Evolutionary conservation across 2,113 vertebrate species (phyloP).

Genomic region (Lepus timidus): DNA sequence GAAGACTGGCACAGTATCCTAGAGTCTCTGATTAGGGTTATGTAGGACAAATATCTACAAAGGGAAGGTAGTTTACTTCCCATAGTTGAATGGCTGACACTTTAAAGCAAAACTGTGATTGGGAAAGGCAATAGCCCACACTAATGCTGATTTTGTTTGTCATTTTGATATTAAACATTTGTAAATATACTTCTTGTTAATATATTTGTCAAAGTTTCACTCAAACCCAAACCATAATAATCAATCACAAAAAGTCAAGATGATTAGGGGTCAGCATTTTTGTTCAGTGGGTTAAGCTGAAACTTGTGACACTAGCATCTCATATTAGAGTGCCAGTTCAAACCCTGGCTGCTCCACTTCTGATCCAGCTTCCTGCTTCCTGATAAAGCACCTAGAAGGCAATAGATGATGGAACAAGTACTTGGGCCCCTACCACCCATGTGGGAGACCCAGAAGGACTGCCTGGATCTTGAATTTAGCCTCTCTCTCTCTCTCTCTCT

Average conservation of each 20-base stretch:
- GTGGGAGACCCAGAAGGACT: too few species aligned
- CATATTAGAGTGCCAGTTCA: too few species aligned
- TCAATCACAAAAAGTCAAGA: not conserved
- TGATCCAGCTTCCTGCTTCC: too few species aligned
- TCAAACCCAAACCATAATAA: conserved; percentile 15
- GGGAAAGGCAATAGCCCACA: not conserved
- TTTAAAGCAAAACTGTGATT: not conserved
- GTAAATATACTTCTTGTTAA: not conserved
- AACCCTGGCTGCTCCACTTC: too few species aligned
- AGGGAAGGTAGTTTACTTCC: not conserved
- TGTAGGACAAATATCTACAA: not conserved
- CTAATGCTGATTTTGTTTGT: not conserved
- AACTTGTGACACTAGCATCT: too few species aligned
- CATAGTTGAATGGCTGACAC: not conserved
- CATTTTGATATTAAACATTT: conserved; percentile 17
- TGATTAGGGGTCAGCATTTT: too few species aligned
- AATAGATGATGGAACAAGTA: too few species aligned
- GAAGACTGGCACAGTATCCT: not conserved
- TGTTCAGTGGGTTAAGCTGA: too few species aligned
- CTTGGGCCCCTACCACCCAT: too few species aligned
- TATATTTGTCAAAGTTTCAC: conserved; percentile 27
- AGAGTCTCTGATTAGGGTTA: not conserved
- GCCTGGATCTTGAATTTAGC: too few species aligned
- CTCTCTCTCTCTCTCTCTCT: too few species aligned
- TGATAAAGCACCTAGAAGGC: too few species aligned